These are phyloP conservation scores for Tonatia bakeri DNA, from an alignment of 2,113 vertebrate genomes.

Conservation along the genomic window DNA sequence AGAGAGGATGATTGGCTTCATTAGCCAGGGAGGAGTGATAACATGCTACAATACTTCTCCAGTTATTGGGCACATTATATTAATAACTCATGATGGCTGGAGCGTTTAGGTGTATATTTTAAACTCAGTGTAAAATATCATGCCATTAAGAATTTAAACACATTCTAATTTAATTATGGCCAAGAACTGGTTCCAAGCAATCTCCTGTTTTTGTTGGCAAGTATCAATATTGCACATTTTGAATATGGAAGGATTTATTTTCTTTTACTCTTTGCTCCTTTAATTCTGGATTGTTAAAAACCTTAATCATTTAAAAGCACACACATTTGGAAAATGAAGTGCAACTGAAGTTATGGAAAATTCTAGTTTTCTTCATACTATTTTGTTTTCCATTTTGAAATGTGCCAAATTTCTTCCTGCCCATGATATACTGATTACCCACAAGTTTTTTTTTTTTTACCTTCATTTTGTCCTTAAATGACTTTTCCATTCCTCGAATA, in stretches of 20 bases:
- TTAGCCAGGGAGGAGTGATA: constrained; percentile 71
- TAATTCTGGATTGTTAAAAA: constrained; percentile 62
- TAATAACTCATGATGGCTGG: constrained; percentile 73
- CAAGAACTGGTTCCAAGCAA: constrained; percentile 52
- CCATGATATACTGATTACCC: constrained; percentile 28
- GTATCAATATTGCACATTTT: constrained; percentile 64
- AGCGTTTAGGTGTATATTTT: constrained; percentile 75
- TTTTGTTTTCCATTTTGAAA: constrained; percentile 59
- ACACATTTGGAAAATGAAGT: constrained; percentile 63
- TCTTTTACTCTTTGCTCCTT: constrained; percentile 66
- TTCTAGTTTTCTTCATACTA: constrained; percentile 48
- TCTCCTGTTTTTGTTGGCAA: constrained; percentile 70
- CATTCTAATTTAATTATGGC: constrained; percentile 76
- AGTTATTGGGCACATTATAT: constrained; percentile 70
- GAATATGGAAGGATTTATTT: constrained; percentile 72
- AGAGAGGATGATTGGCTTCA: constrained; percentile 66
- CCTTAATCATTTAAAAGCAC: constrained; percentile 65
- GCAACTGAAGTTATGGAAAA: constrained; percentile 63
- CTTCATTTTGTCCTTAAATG: constrained; percentile 48
- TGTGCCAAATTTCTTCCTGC: constrained; percentile 5
- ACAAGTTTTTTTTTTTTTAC: constrained; percentile 6
- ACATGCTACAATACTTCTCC: constrained; percentile 55
- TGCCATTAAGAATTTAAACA: constrained; percentile 76
- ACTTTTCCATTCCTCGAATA: constrained; percentile 11
- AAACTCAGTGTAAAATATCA: constrained; percentile 69